Conservation (phyloP, 2,113 vertebrate genomes). For the Empidonax alnorum region DNA sequence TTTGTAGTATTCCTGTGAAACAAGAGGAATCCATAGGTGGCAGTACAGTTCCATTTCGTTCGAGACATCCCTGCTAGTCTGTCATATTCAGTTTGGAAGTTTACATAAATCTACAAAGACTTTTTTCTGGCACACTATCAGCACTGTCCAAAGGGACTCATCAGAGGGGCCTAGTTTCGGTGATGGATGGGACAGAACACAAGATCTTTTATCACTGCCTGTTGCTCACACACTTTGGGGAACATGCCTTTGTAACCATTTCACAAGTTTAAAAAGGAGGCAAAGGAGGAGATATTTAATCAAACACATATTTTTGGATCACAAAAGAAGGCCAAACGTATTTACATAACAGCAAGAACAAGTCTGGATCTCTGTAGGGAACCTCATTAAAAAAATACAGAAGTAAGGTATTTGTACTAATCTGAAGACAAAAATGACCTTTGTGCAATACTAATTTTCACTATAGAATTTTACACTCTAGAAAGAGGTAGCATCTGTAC, state of each 20-base stretch:
- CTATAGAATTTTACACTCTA: neutral
- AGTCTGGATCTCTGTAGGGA: neutral
- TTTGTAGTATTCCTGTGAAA: constrained; percentile 87
- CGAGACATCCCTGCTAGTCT: neutral
- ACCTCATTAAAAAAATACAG: neutral
- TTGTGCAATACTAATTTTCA: neutral
- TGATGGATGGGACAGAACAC: neutral
- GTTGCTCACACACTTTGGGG: neutral
- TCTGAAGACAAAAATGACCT: neutral
- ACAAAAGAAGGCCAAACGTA: neutral
- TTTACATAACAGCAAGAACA: neutral
- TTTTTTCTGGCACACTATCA: neutral
- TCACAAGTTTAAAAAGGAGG: neutral
- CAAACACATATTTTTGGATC: neutral
- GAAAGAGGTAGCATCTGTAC: neutral
- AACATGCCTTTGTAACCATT: fast-evolving
- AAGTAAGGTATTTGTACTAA: neutral
- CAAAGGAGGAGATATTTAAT: neutral
- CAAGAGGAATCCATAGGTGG: constrained; percentile 58
- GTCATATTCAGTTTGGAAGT: neutral
- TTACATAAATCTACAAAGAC: neutral
- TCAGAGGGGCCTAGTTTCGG: neutral
- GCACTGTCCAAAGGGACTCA: neutral
- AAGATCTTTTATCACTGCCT: neutral
- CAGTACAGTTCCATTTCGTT: neutral